phyloP scores from a whole-genome alignment of 1,140 invertebrate genomes.

The Chironomus striatipennis region DNA sequence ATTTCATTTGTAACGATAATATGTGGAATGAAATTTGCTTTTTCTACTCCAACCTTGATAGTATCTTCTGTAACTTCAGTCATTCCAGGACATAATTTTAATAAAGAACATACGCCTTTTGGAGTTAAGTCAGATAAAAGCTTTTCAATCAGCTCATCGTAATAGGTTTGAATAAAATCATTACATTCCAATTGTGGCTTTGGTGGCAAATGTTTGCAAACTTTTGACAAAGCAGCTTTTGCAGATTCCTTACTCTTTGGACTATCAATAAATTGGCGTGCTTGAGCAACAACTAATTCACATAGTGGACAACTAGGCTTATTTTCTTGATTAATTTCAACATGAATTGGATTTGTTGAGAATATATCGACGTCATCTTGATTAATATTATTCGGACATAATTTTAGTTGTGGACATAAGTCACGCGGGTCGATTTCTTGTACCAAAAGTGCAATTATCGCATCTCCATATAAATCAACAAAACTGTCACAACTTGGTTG shows the following conservation, averaged over 20 bases:
- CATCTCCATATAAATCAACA: conserved; percentile 64
- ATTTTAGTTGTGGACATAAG: conserved; percentile 40
- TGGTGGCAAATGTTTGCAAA: conserved; percentile 61
- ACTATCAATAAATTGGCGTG: conserved; percentile 35
- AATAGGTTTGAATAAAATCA: conserved; percentile 67
- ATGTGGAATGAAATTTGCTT: conserved; percentile 26
- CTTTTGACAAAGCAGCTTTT: conserved; percentile 54
- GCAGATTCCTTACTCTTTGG: conserved; percentile 32
- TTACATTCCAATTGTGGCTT: conserved; percentile 57
- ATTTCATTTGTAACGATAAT: conserved; percentile 52
- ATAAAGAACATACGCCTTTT: conserved; percentile 64
- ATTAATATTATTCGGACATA: conserved; percentile 42
- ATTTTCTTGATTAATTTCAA: conserved; percentile 26
- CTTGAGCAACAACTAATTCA: conserved; percentile 63
- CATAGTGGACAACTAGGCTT: conserved; percentile 69
- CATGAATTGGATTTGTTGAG: conserved; percentile 35
- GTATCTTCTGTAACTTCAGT: conserved; percentile 33
- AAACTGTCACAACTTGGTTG: conserved; percentile 61
- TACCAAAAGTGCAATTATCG: conserved; percentile 64
- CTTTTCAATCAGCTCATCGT: conserved; percentile 66
- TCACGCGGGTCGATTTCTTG: conserved; percentile 70
- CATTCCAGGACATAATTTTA: conserved; percentile 57
- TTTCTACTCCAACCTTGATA: conserved; percentile 31
- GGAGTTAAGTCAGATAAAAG: conserved; percentile 64
- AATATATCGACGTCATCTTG: conserved; percentile 44